phyloP scores from a whole-genome alignment of 2,113 vertebrate species.

The Mohoua ochrocephala region DNA sequence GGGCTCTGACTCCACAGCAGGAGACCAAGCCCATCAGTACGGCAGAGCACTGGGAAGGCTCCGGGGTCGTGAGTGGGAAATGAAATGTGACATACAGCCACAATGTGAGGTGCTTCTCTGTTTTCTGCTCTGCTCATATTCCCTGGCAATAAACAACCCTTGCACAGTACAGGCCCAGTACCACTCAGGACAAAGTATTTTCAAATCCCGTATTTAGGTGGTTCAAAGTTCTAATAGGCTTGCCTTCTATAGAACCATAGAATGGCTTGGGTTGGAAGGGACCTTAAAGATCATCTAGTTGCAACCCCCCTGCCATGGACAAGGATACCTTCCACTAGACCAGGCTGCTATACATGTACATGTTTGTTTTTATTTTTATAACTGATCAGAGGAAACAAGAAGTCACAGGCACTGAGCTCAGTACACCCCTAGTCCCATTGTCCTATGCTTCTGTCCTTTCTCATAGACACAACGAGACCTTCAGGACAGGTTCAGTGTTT shows the following conservation, averaged over 20 bases:
- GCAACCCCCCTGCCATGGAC: neutral
- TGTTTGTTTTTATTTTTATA: neutral
- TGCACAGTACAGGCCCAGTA: neutral
- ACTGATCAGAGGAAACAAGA: neutral
- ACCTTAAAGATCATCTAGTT: neutral
- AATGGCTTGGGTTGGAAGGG: neutral
- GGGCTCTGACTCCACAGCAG: rapidly evolving
- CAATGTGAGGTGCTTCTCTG: neutral
- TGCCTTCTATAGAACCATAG: neutral
- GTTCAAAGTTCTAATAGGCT: neutral
- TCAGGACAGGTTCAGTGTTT: neutral
- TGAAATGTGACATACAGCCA: neutral
- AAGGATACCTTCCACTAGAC: neutral
- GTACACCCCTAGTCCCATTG: neutral
- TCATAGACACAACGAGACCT: neutral
- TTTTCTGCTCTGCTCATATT: neutral
- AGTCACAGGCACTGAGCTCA: neutral
- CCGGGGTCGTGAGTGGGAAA: neutral
- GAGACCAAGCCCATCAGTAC: neutral
- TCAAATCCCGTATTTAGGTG: neutral
- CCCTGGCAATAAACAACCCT: neutral
- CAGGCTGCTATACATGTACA: neutral
- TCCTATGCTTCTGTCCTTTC: neutral
- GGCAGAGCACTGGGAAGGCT: neutral
- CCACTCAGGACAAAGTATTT: neutral